These are phyloP conservation scores for Aphodius granarius DNA, from an alignment of 2,888 invertebrate species.

Conservation along the genomic window DNA sequence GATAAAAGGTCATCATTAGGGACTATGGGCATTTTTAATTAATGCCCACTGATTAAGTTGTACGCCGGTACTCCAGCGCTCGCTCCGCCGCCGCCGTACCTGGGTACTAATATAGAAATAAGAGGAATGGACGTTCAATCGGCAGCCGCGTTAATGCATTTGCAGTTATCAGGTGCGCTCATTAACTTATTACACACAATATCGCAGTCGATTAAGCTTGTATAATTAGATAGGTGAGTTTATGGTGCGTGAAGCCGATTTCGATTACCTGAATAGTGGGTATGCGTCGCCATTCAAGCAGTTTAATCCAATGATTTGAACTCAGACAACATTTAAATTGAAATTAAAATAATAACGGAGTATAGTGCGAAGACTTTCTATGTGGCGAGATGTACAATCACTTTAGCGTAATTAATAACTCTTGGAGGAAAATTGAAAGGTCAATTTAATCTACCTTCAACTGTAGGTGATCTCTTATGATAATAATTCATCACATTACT, in stretches of 20 bases:
- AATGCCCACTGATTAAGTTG: neutral
- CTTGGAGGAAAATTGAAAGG: too few relatives aligned
- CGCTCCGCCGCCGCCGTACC: constrained; percentile 19
- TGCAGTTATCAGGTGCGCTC: constrained; percentile 9
- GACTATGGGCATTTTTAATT: neutral
- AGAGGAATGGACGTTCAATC: neutral
- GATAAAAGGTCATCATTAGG: neutral
- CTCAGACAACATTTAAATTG: neutral
- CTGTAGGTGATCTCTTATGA: too few relatives aligned
- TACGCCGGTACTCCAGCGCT: constrained; percentile 14
- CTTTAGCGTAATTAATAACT: too few relatives aligned
- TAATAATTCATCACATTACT: too few relatives aligned
- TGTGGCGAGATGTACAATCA: too few relatives aligned
- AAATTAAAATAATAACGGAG: neutral
- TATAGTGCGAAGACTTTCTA: neutral
- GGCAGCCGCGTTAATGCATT: constrained; percentile 24
- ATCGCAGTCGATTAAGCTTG: constrained; percentile 11
- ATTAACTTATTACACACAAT: constrained; percentile 12
- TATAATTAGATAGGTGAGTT: constrained; percentile 6
- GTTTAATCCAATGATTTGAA: neutral
- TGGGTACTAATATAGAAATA: neutral
- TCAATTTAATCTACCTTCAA: too few relatives aligned
- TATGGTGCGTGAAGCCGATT: constrained; percentile 7
- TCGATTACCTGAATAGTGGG: neutral
- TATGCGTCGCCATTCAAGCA: neutral